These are phyloP conservation scores for Bombylius discolor DNA, from an alignment of 2,888 invertebrate species.

Conservation along the genomic window DNA sequence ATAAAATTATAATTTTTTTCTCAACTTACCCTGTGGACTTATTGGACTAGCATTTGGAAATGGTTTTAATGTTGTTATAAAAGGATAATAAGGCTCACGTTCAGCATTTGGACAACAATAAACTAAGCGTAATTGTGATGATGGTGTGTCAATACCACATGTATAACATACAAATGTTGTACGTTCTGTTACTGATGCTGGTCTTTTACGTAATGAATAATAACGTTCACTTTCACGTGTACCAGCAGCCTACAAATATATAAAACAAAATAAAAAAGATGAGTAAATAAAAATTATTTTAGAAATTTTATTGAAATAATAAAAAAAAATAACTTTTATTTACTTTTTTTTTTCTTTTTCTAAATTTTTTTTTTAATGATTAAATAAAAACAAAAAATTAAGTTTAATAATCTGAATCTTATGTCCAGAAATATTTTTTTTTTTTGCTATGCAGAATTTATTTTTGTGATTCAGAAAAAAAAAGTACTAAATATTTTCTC, in stretches of 20 bases:
- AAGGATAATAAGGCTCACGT: conserved; percentile 81
- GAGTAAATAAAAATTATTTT: too few species aligned
- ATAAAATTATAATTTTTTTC: not conserved
- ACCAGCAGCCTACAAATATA: conserved; percentile 51
- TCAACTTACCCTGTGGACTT: conserved; percentile 60
- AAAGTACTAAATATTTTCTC: too few species aligned
- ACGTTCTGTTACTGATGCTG: conserved; percentile 47
- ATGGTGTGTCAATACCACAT: conserved; percentile 69
- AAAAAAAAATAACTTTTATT: not conserved
- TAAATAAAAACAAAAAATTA: too few species aligned
- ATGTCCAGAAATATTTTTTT: too few species aligned
- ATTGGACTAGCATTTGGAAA: conserved; percentile 79
- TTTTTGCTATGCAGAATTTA: too few species aligned
- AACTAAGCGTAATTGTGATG: conserved; percentile 65
- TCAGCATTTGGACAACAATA: conserved; percentile 77
- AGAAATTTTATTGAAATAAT: not conserved
- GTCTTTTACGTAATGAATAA: conserved; percentile 67
- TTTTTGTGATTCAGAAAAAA: too few species aligned
- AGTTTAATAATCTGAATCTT: too few species aligned
- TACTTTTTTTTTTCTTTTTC: too few species aligned
- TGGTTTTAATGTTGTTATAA: conserved; percentile 66
- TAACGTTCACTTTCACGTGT: conserved; percentile 64
- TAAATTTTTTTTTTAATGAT: too few species aligned
- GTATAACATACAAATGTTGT: conserved; percentile 80
- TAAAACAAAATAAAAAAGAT: conserved; percentile 6